A percentile compares a stretch with the other conserved stretches of the same genome.
phyloP scores from a whole-genome alignment of 2,888 invertebrate genomes.

The Merodon equestris region DNA sequence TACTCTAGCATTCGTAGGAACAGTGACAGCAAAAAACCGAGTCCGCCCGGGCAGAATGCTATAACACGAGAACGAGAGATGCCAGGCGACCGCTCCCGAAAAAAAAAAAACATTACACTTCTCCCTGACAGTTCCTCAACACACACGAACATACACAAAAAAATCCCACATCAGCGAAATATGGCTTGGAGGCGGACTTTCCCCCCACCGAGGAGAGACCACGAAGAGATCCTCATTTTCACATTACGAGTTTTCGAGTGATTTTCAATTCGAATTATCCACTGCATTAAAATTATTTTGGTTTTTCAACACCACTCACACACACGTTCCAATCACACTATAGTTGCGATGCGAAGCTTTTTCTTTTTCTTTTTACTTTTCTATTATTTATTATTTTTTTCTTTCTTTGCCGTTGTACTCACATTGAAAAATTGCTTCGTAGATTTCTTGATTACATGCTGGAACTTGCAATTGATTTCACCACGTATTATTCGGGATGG shows the following conservation, averaged over 20 bases:
- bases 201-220: conserved; percentile 51
- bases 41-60: conserved; percentile 62
- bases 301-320: conserved; percentile 25
- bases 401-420: not conserved
- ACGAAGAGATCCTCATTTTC: conserved; percentile 22
- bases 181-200: conserved; percentile 40
- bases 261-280: not conserved
- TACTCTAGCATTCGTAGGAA: conserved; percentile 6
- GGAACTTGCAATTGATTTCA: conserved; percentile 52
- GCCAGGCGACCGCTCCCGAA: conserved; percentile 55
- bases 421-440: conserved; percentile 33
- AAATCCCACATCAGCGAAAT: conserved; percentile 17
- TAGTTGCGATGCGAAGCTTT: conserved; percentile 2
- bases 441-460: conserved; percentile 58
- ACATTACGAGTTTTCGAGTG: conserved; percentile 1
- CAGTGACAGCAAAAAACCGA: conserved; percentile 56
- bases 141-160: conserved; percentile 27
- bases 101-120: conserved; percentile 43
- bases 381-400: not conserved
- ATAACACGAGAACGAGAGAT: too few species aligned
- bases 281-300: conserved; percentile 17
- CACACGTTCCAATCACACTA: conserved; percentile 5
- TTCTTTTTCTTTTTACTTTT: conserved; percentile 4
- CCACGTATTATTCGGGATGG: conserved; percentile 53
- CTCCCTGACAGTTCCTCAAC: conserved; percentile 53